A percentile compares a stretch with the other conserved stretches of the same genome.
phyloP scores from a whole-genome alignment of 2,888 invertebrate species.

The Drosophila suboccidentalis region DNA sequence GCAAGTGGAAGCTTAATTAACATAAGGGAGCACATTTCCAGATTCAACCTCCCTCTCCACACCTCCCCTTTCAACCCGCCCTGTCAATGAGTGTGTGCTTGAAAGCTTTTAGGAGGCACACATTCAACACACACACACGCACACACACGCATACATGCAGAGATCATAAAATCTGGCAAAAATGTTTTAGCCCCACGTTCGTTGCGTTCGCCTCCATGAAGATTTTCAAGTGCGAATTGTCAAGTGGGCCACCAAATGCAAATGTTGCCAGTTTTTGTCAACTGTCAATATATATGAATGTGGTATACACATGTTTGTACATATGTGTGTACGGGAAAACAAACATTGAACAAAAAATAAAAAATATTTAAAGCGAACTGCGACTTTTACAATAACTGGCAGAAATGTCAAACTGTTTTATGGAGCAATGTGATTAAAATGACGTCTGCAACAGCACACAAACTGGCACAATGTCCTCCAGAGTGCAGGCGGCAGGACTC shows the following conservation, averaged over 20 bases:
- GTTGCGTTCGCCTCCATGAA: conserved; percentile 32
- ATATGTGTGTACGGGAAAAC: conserved; percentile 10
- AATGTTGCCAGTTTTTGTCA: conserved; percentile 62
- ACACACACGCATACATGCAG: conserved; percentile 1
- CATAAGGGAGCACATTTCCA: conserved; percentile 66
- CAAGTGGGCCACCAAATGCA: conserved; percentile 73
- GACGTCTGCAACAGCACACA: conserved; percentile 59
- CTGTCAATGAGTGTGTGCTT: conserved; percentile 57
- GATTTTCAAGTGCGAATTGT: conserved; percentile 67
- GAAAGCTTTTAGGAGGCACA: conserved; percentile 69
- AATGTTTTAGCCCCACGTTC: conserved; percentile 24
- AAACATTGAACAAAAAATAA: conserved; percentile 23
- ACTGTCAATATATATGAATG: conserved; percentile 48
- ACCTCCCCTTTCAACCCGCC: background rate
- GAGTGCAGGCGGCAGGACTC: conserved; percentile 29
- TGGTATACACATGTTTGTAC: background rate
- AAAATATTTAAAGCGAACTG: conserved; percentile 18
- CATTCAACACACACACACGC: conserved; percentile 34
- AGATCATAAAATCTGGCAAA: conserved; percentile 57
- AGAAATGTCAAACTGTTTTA: conserved; percentile 50
- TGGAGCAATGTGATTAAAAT: conserved; percentile 73
- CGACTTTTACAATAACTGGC: conserved; percentile 46
- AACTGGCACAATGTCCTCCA: conserved; percentile 74
- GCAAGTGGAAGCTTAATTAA: conserved; percentile 77
- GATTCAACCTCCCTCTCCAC: conserved; percentile 12